Evolutionary conservation across 2,888 invertebrate species (phyloP), one percentile per base, ranked within the genome.

Genomic region (Schrankia costaestrigalis): DNA sequence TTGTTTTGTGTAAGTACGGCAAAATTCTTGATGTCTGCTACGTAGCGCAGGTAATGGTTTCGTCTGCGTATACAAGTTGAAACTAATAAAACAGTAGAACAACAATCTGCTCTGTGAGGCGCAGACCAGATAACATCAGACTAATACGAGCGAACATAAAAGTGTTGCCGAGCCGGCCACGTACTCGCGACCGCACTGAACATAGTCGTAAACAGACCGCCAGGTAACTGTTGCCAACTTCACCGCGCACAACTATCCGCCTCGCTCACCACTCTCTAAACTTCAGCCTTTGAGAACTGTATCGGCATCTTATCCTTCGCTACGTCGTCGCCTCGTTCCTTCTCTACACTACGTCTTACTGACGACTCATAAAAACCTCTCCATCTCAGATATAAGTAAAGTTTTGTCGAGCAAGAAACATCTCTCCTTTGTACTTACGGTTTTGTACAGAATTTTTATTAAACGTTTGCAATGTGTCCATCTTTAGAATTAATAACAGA

Each of bases 341-440:
- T n/a, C n/a, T n/a, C n/a, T n/a, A n/a, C n/a, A n/a, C n/a, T n/a
- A 3, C 11, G 14, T 25, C 47, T 51, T 35, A 27, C 26, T 19
- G 9, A 27, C n/a, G 40, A 35, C 26, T 30, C 22, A 12, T 14
- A 9, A 22, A 40, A 44, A 51, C 35, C 37, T 27, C 21, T 31
- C 28, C 12, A 11, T 37, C 29, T 24, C 18, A 23, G 15, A 31
- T 41, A 41, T 35, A 29, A 36, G 42, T 32, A 52, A 49, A 49
- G 38, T 50, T 46, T 50, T 14, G 22, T 11, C n/a, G n/a, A 11
- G 17, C 24, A 38, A 41, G 33, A 44, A 35, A 19, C 10, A 32
- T 7, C 24, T 18, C 5, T 28, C 29, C 26, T 23, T 21, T 6
- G n/a, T 22, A 23, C 22, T 22, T 13, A 25, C 14, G n/a, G 31